phyloP scores from a whole-genome alignment of 2,113 vertebrate species.

The Sylvietta virens region DNA sequence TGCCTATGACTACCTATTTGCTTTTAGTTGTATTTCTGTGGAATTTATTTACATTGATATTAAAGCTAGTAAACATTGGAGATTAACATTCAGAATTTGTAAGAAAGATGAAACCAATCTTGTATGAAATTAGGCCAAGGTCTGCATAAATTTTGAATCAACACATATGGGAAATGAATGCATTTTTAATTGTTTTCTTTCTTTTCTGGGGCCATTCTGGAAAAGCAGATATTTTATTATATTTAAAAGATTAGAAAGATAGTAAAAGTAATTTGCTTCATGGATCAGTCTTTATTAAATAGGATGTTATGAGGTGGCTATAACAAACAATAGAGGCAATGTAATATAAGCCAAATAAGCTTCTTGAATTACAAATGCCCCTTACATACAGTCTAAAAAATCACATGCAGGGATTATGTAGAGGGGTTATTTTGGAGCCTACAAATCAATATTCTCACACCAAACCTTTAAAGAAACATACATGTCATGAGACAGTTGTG shows the following conservation, averaged over 20 bases:
- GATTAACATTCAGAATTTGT: conserved; percentile 28
- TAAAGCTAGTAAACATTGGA: conserved; percentile 17
- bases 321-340: background rate
- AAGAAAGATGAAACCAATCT: conserved; percentile 50
- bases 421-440: background rate
- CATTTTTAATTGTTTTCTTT: conserved; percentile 45
- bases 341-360: background rate
- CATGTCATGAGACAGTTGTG: background rate
- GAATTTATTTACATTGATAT: conserved; percentile 34
- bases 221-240: background rate
- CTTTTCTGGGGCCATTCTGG: background rate
- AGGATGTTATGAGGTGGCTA: background rate
- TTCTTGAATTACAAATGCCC: background rate
- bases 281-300: background rate
- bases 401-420: background rate
- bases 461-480: background rate
- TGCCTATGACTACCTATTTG: background rate
- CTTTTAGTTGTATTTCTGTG: background rate
- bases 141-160: conserved; percentile 42
- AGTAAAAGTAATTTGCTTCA: background rate
- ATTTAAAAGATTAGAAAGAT: background rate
- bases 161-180: conserved; percentile 5
- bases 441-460: background rate
- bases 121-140: conserved; percentile 63
- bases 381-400: background rate